Evolutionary conservation across 2,888 invertebrate species (phyloP), one percentile per base, ranked within the genome.

Genomic region (Elmis aenea): DNA sequence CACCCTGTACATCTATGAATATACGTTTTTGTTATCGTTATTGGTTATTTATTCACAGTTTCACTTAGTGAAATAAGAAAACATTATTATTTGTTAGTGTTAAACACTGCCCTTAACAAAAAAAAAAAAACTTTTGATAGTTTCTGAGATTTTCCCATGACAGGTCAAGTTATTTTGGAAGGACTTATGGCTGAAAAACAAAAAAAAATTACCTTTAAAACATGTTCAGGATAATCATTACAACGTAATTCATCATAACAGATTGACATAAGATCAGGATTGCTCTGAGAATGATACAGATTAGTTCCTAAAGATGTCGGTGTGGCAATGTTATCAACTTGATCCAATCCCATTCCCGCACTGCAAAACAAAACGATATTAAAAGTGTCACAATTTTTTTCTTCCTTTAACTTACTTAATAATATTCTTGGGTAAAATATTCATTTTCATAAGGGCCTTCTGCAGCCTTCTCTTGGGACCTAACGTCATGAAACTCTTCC

Each of bases 151-250:
- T n/a, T n/a, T n/a, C n/a, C n/a, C n/a, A n/a, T n/a, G n/a, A n/a
- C n/a, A n/a, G n/a, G n/a, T n/a, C n/a, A n/a, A n/a, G n/a, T n/a
- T n/a, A n/a, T n/a, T n/a, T n/a, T n/a, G n/a, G n/a, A n/a, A n/a
- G n/a, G n/a, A n/a, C n/a, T n/a, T n/a, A n/a, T n/a, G n/a, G n/a
- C n/a, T n/a, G n/a, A n/a, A n/a, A n/a, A n/a, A 12, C 13, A 9
- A 33, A 5, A n/a, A 23, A 10, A 21, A 28, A 15, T 50, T 54
- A 66, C 67, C 73, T 97, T 97, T 26, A 99, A 75, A 16, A 97
- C 97, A 71, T 97, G 95, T 66, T 97, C 96, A 2, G 96, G 95
- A 66, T 85, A 90, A 66, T 92, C 91, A 8, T 84, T 76, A 32
- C 83, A 77, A 52, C 84, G 76, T 29, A 80, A 71, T 57, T 88